Evolutionary conservation across 2,113 vertebrate genomes (phyloP).

Genomic region (Mellivora capensis): DNA sequence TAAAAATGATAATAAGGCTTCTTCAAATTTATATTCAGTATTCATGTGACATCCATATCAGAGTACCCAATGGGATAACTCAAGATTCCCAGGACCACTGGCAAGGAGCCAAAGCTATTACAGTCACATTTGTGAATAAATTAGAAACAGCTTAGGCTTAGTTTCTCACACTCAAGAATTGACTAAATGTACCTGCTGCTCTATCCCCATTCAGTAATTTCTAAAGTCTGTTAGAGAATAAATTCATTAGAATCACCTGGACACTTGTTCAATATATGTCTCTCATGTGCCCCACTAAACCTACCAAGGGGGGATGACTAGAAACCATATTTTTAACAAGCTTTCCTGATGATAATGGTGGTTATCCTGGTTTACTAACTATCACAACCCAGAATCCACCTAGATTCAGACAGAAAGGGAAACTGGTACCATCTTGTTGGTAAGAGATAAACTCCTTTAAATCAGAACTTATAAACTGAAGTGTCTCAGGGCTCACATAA

Average conservation of each 20-base stretch:
- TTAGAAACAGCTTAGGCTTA: conserved; percentile 51
- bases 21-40: conserved; percentile 65
- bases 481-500: not conserved
- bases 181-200: conserved; percentile 26
- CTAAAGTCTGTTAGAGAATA: conserved; percentile 5
- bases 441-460: conserved; percentile 12
- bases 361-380: conserved; percentile 7
- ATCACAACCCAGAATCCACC: not conserved
- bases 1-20: conserved; percentile 51
- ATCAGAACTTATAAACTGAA: not conserved
- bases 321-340: conserved; percentile 33
- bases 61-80: conserved; percentile 49
- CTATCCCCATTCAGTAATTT: conserved; percentile 15
- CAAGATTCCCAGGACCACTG: conserved; percentile 38
- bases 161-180: conserved; percentile 31
- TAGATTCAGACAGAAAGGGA: not conserved
- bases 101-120: conserved; percentile 66
- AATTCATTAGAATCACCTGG: conserved; percentile 36
- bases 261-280: conserved; percentile 30
- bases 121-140: conserved; percentile 65
- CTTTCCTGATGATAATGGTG: conserved; percentile 1
- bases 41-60: conserved; percentile 55
- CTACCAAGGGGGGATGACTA: not conserved
- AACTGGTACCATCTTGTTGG: not conserved
- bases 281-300: not conserved